Conservation (phyloP, 2,797 vertebrate species). For the Myiothlypis coronata region DNA sequence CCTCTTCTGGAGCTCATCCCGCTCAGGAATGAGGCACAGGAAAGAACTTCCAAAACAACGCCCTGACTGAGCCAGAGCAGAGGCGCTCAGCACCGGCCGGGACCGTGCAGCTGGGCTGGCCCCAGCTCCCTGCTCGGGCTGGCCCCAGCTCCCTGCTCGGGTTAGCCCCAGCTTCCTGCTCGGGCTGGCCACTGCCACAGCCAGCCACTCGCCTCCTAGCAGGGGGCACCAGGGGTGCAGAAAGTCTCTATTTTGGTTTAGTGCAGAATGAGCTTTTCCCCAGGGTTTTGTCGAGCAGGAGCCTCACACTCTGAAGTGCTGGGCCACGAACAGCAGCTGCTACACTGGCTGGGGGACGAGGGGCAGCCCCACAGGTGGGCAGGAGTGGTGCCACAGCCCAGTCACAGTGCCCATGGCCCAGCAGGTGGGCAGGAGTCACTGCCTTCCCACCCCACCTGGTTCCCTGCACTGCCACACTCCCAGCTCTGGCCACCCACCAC, state of each 20-base stretch:
- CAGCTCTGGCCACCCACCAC: not conserved
- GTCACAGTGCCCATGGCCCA: not conserved
- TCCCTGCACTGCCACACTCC: rapidly evolving
- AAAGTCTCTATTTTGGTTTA: not conserved
- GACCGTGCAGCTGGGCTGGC: not conserved
- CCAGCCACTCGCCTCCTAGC: not conserved
- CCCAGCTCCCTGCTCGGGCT: not conserved
- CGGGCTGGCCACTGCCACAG: rapidly evolving
- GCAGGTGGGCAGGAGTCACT: not conserved
- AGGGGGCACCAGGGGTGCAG: not conserved
- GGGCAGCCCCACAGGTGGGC: not conserved
- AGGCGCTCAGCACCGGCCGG: not conserved
- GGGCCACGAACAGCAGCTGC: rapidly evolving
- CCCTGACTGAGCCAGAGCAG: not conserved
- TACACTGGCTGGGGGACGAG: rapidly evolving
- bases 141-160: not conserved
- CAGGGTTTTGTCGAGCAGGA: not conserved
- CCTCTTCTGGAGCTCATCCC: not conserved
- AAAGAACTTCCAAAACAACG: constrained; percentile 55
- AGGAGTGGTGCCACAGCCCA: rapidly evolving
- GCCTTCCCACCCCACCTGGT: not conserved
- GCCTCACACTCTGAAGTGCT: rapidly evolving
- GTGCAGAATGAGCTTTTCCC: not conserved
- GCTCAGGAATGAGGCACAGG: constrained; percentile 60
- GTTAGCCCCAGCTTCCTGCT: not conserved